A percentile compares a stretch with the other conserved stretches of the same genome.
Conservation (phyloP, 2,113 vertebrate species). For the Catharus minimus region DNA sequence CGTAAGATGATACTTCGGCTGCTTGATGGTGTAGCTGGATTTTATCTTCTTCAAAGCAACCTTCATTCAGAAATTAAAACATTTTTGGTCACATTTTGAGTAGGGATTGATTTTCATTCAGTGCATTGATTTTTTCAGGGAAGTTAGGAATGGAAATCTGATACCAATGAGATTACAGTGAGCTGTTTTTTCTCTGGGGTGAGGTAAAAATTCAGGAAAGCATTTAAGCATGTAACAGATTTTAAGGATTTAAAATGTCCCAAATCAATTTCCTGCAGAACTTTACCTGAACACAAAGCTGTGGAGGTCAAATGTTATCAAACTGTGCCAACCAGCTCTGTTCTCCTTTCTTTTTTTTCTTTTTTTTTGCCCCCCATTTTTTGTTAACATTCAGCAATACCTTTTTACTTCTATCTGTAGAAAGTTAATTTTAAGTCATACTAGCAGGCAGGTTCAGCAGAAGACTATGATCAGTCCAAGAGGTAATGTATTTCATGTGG, state of each 20-base stretch:
- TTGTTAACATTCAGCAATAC: neutral
- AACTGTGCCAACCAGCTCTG: neutral
- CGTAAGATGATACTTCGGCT: neutral
- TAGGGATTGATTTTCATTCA: conserved; percentile 8
- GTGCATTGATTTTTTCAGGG: conserved; percentile 21
- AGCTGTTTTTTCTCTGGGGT: neutral
- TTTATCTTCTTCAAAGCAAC: neutral
- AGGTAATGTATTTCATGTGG: neutral
- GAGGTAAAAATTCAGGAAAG: neutral
- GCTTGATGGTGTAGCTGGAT: neutral
- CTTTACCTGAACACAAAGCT: neutral
- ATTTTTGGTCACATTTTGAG: neutral
- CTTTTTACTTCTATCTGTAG: neutral
- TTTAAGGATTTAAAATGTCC: neutral
- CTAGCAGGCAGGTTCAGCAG: neutral
- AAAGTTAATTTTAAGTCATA: neutral
- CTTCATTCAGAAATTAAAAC: neutral
- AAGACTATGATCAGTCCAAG: neutral
- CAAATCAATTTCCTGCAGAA: conserved; percentile 5
- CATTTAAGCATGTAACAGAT: neutral
- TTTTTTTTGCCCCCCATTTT: neutral
- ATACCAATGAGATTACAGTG: neutral
- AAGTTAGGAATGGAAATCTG: conserved; percentile 7
- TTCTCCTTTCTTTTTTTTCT: neutral
- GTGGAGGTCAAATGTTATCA: neutral